Conservation (phyloP, 1,140 invertebrate genomes). For the Oedothorax gibbosus region DNA sequence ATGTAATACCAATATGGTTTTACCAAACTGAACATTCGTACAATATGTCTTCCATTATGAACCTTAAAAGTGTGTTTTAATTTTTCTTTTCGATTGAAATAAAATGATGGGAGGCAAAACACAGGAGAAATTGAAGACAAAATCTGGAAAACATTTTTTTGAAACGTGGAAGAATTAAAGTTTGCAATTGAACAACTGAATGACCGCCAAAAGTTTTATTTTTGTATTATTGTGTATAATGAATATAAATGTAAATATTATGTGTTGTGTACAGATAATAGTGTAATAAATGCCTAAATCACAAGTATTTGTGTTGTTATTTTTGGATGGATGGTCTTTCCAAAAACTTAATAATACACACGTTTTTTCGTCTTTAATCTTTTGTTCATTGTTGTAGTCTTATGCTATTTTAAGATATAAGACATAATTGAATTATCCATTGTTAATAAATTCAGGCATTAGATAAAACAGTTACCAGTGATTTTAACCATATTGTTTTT, state of each 20-base stretch:
- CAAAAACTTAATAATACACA: no score
- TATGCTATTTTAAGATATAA: no score
- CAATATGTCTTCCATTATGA: conserved; percentile 51
- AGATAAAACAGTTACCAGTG: no score
- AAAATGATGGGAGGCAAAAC: background rate
- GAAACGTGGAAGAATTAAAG: conserved; percentile 11
- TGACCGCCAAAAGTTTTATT: conserved; percentile 57
- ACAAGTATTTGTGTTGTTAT: background rate
- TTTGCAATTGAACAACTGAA: conserved; percentile 39
- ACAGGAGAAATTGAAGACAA: conserved; percentile 1
- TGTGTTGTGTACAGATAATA: conserved; percentile 58
- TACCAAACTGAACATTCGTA: conserved; percentile 15
- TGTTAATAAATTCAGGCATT: no score
- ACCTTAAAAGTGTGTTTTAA: conserved; percentile 27
- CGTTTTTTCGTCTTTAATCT: no score
- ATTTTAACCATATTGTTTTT: no score
- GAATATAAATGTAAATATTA: conserved; percentile 57
- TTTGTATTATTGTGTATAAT: conserved; percentile 60
- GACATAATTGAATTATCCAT: no score
- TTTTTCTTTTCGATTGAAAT: conserved; percentile 30
- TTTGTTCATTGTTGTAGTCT: no score
- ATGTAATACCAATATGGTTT: background rate
- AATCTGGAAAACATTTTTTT: conserved; percentile 1
- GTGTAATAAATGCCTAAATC: conserved; percentile 51
- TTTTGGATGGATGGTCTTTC: no score